These are phyloP conservation scores for Macquaria ambigua DNA, from an alignment of 2,113 vertebrate species.

Conservation along the genomic window DNA sequence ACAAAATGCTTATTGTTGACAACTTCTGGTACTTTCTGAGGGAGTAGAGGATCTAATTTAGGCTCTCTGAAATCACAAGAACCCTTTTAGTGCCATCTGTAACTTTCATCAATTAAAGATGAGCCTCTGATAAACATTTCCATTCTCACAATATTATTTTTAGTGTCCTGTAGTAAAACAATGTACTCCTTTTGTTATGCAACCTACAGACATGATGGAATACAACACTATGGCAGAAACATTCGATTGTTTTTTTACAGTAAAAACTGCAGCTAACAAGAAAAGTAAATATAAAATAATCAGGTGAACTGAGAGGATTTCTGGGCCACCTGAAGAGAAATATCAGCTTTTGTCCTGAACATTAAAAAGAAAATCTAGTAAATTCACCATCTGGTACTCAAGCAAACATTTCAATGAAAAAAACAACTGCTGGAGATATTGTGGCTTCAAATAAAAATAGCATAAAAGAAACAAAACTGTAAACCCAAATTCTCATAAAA, in stretches of 20 bases:
- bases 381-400: background rate
- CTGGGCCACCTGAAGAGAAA: background rate
- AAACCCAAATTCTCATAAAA: background rate
- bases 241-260: constrained; percentile 9
- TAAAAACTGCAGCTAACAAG: constrained; percentile 9
- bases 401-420: background rate
- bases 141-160: background rate
- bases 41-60: constrained; percentile 8
- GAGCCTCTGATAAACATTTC: background rate
- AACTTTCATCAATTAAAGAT: background rate
- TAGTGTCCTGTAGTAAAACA: background rate
- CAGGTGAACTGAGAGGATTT: background rate
- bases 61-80: background rate
- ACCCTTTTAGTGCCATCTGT: constrained; percentile 5
- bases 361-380: background rate
- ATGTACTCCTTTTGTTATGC: background rate
- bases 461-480: background rate
- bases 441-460: background rate
- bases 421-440: background rate
- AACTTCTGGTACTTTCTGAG: background rate
- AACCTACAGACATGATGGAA: background rate
- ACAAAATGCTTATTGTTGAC: constrained; percentile 8
- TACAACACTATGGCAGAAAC: background rate
- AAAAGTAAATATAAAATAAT: background rate
- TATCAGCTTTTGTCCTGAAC: background rate